phyloP scores from a whole-genome alignment of 2,797 vertebrate species.

The Mus caroli region DNA sequence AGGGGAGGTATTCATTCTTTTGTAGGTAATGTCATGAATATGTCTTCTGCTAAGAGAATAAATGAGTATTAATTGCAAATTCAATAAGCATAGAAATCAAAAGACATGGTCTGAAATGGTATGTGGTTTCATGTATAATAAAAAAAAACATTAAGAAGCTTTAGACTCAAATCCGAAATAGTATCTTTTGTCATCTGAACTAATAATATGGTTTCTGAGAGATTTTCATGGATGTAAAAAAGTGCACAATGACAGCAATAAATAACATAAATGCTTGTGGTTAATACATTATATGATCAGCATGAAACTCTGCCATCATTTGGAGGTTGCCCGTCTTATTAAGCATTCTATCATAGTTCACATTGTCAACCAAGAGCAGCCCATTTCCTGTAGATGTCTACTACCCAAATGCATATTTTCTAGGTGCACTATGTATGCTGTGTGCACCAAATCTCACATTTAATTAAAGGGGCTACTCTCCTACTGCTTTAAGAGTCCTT shows the following conservation, averaged over 20 bases:
- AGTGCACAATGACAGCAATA: slow-evolving; percentile 87
- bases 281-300: slow-evolving; percentile 82
- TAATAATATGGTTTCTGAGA: slow-evolving; percentile 84
- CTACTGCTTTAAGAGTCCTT: neutral
- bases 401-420: slow-evolving; percentile 43
- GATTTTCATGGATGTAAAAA: slow-evolving; percentile 84
- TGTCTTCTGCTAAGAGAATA: slow-evolving; percentile 9
- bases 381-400: slow-evolving; percentile 66
- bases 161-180: slow-evolving; percentile 84
- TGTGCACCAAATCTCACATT: neutral
- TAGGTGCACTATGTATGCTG: slow-evolving; percentile 12
- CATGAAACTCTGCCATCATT: slow-evolving; percentile 83
- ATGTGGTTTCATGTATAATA: neutral
- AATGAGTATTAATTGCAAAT: slow-evolving; percentile 5
- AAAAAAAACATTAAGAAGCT: slow-evolving; percentile 78
- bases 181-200: slow-evolving; percentile 85
- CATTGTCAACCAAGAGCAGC: slow-evolving; percentile 79
- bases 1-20: neutral
- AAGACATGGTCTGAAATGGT: slow-evolving; percentile 64
- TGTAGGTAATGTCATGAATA: neutral
- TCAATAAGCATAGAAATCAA: slow-evolving; percentile 57
- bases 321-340: slow-evolving; percentile 81
- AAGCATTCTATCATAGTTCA: slow-evolving; percentile 76
- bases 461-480: neutral
- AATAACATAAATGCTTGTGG: slow-evolving; percentile 85